Percentiles rank a stretch among this genome's conserved stretches.
phyloP scores from a whole-genome alignment of 1,140 invertebrate species.

The Pygmarrhopalites habei region DNA sequence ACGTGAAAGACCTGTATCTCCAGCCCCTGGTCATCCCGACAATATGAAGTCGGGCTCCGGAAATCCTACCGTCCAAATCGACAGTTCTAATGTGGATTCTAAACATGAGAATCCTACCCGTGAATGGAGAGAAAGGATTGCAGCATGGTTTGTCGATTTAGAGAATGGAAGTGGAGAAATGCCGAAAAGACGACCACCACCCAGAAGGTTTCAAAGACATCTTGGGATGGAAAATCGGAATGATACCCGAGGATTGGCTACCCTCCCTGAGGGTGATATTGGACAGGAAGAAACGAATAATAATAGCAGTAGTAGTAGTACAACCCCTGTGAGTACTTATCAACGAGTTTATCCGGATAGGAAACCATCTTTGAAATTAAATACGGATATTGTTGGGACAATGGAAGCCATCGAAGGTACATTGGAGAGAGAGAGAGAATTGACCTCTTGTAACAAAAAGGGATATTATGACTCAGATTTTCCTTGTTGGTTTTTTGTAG shows the following conservation, averaged over 20 bases:
- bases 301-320: not conserved
- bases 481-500: constrained; percentile 43
- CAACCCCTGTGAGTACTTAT: constrained; percentile 48
- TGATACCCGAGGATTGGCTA: constrained; percentile 56
- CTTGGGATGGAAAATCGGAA: constrained; percentile 68
- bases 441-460: not conserved
- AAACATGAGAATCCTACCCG: constrained; percentile 43
- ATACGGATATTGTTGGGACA: constrained; percentile 70
- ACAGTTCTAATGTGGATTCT: constrained; percentile 12
- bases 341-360: constrained; percentile 65
- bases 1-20: constrained; percentile 65
- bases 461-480: too few species aligned
- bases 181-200: constrained; percentile 54
- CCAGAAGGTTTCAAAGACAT: constrained; percentile 58
- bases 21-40: constrained; percentile 43
- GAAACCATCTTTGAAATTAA: constrained; percentile 69
- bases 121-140: constrained; percentile 79
- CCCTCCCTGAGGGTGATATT: constrained; percentile 59
- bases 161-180: constrained; percentile 68
- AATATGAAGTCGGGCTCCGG: constrained; percentile 46
- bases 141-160: constrained; percentile 80
- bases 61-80: constrained; percentile 19
- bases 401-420: constrained; percentile 79
- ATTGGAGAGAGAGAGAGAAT: not conserved
- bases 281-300: constrained; percentile 42